Percentiles rank a stretch among this genome's conserved stretches.
Conservation (phyloP, 2,113 vertebrate genomes). For the Rhinolophus ferrumequinum region DNA sequence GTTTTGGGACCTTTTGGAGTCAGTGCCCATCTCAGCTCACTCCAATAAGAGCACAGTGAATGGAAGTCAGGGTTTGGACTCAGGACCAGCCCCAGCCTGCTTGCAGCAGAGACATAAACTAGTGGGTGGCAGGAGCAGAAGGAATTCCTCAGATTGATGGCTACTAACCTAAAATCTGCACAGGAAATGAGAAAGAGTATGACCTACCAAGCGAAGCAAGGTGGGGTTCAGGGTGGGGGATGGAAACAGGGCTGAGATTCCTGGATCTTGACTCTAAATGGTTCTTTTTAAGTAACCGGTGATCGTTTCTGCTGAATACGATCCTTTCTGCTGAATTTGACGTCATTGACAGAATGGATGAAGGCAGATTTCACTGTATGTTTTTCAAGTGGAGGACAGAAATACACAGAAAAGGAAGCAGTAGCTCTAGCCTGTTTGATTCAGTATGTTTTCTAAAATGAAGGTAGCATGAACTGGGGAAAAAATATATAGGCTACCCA, state of each 20-base stretch:
- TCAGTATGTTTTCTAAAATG: not conserved
- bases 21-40: conserved; percentile 85
- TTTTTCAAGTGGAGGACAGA: not conserved
- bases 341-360: not conserved
- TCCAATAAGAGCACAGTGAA: conserved; percentile 83
- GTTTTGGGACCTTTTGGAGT: conserved; percentile 84
- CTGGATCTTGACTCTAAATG: conserved; percentile 65
- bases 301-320: not conserved
- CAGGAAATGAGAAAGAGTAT: conserved; percentile 73
- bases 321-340: not conserved
- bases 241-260: conserved; percentile 64
- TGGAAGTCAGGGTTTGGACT: conserved; percentile 83
- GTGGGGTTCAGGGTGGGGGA: conserved; percentile 22
- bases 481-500: not conserved
- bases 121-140: conserved; percentile 84
- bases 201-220: conserved; percentile 68
- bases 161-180: conserved; percentile 75
- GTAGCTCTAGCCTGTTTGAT: not conserved
- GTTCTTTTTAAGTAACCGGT: conserved; percentile 31
- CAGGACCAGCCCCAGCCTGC: conserved; percentile 79
- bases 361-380: not conserved
- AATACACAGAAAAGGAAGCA: not conserved
- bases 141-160: conserved; percentile 68
- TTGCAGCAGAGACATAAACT: conserved; percentile 85
- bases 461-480: not conserved